Base-by-base conservation (phyloP, 2,888 invertebrate species). In the Acleris holmiana region DNA sequence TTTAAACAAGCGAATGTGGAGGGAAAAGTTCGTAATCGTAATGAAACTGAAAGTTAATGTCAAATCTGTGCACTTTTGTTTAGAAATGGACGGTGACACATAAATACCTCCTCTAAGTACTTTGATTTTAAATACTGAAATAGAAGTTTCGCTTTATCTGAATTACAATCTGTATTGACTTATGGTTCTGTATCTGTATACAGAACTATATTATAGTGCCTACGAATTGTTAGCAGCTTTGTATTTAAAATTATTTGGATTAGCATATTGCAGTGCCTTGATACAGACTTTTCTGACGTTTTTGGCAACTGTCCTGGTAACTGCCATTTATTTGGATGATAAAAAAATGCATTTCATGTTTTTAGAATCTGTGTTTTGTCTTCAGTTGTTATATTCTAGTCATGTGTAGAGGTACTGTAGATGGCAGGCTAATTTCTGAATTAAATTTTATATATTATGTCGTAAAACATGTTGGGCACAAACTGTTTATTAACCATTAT, bases 361-460 rank as follows among this genome's bases (percentile, higher is more conserved):
- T 49, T 13, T 23, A 49, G n/a, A 35, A 35, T 35, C n/a, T n/a
- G 17, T 17, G 10, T 53, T 4, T 18, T 18, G n/a, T 21, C 40
- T 41, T 53, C 47, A 41, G 58, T 41, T 51, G 6, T 51, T 51
- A 17, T 51, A 46, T 58, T 64, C 63, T 66, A 66, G 60, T 61
- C 61, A 66, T 50, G 60, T 46, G 51, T 53, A 47, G 51, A 51
- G 46, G 40, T 40, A 40, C 50, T 51, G 51, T 47, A 53, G 23
- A 53, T 35, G 35, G 23, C 46, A 29, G 17, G 46, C 21, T 46
- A 21, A 47, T 47, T 17, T 29, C 29, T 25, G 44, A 15, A 23
- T 40, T 6, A 46, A 35, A 44, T 40, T 46, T 44, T 57, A 23
- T 29, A 5, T 13, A 13, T 10, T 13, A 13, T 10, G 17, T 25